Base-by-base conservation (phyloP, 1,140 invertebrate genomes). In the Ostrea denselamellosa region DNA sequence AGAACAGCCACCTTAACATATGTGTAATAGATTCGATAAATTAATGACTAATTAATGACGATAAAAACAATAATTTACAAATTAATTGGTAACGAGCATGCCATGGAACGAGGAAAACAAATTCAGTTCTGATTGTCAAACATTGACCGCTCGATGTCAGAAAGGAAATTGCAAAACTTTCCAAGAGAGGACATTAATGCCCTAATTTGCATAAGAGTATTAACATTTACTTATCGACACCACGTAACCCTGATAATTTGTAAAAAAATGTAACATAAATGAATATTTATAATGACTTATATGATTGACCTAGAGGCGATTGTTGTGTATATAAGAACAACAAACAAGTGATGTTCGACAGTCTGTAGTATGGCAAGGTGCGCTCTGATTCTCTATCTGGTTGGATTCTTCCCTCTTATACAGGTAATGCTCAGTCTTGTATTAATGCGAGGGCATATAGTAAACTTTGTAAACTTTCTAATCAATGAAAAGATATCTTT, bases 201-300 rank as follows among this genome's bases (percentile, higher is more conserved):
- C 28, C 28, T 10, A 28, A 25, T 77, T 77, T 34, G 25, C 68
- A 77, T 77, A 77, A 17, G 25, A 25, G 25, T 25, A 77, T 34
- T 77, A 28, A 14, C 19, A 77, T 28, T 77, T 77, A 77, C 25
- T 34, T 77, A 34, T 77, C 68, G 68, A 77, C 68, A 62, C n/a
- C 17, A 14, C 17, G 34, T 44, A 44, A 62, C 56, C 68, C 22
- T 77, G 12, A 28, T 77, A 12, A 77, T 25, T 71, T 25, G 28
- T 77, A 34, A 77, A 62, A n/a, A 62, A 77, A 77, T 77, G 68
- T 77, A 77, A 25, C 34, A 77, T 77, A 77, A 77, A 77, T 77
- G 22, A 77, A 77, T 34, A 62, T 28, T 77, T 22, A 25, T 77
- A 77, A 77, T 77, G 25, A 28, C 25, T 77, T 77, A 17, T 25